Conservation (phyloP, 2,888 invertebrate species). For the Fragum sueziense region DNA sequence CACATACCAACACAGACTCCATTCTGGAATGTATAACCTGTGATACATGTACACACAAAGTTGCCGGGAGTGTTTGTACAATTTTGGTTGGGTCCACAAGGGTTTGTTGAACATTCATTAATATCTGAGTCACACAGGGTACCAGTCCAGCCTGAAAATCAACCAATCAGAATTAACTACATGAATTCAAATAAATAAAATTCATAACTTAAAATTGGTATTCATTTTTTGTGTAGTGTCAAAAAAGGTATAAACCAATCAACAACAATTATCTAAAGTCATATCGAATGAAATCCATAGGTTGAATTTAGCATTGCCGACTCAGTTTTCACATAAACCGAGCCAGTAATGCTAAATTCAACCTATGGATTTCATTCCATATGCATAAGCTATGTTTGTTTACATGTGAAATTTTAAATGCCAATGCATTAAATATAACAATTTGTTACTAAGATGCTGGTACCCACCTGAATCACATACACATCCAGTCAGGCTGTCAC, state of each 20-base stretch:
- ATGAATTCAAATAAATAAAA: too few species aligned
- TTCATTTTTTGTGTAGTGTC: neutral
- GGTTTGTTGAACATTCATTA: constrained; percentile 33
- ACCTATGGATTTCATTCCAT: too few species aligned
- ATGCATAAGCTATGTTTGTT: too few species aligned
- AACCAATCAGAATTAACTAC: neutral
- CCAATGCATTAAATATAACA: too few species aligned
- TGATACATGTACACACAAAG: constrained; percentile 33
- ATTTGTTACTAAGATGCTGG: too few species aligned
- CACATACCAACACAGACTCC: constrained; percentile 43
- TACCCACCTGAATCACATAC: constrained; percentile 36
- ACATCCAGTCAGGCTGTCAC: constrained; percentile 45
- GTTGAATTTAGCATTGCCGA: too few species aligned
- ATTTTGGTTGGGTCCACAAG: constrained; percentile 35
- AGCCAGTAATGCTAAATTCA: too few species aligned
- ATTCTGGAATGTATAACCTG: constrained; percentile 32
- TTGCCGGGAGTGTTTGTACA: constrained; percentile 39
- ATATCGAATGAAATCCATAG: too few species aligned
- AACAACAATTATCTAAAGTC: too few species aligned
- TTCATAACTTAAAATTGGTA: too few species aligned
- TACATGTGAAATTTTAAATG: too few species aligned
- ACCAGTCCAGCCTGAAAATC: constrained; percentile 48
- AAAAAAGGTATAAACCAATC: neutral
- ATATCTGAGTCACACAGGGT: constrained; percentile 36
- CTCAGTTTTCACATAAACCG: too few species aligned